These are phyloP conservation scores for Magallana nippona DNA, from an alignment of 2,888 invertebrate genomes.

Conservation along the genomic window DNA sequence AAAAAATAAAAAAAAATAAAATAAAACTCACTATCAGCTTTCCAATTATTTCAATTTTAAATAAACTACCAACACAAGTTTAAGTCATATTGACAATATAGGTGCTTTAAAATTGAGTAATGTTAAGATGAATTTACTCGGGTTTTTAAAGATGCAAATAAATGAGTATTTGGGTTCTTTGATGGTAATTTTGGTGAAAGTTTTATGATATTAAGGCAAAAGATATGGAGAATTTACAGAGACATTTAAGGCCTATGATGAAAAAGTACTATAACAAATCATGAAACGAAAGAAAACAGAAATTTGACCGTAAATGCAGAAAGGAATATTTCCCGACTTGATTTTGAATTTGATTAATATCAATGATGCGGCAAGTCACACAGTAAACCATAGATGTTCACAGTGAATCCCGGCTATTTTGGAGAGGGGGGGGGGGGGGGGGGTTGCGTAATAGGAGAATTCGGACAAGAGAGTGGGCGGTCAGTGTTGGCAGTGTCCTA, in stretches of 20 bases:
- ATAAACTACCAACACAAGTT: background rate
- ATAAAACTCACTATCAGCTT: background rate
- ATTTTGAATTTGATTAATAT: no score
- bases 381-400: no score
- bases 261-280: background rate
- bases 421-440: no score
- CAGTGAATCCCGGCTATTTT: no score
- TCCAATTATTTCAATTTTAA: constrained; percentile 1
- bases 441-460: no score
- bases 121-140: background rate
- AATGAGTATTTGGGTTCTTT: constrained; percentile 3
- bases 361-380: no score
- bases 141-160: background rate
- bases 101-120: background rate
- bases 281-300: no score
- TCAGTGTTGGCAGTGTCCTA: no score
- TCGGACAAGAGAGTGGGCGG: no score
- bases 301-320: no score
- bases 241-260: background rate
- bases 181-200: background rate
- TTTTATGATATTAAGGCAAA: background rate
- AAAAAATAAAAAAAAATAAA: background rate
- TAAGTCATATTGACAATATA: background rate
- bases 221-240: background rate
- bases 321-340: no score